phyloP scores from a whole-genome alignment of 2,113 vertebrate genomes.

The Chelonoidis abingdonii region DNA sequence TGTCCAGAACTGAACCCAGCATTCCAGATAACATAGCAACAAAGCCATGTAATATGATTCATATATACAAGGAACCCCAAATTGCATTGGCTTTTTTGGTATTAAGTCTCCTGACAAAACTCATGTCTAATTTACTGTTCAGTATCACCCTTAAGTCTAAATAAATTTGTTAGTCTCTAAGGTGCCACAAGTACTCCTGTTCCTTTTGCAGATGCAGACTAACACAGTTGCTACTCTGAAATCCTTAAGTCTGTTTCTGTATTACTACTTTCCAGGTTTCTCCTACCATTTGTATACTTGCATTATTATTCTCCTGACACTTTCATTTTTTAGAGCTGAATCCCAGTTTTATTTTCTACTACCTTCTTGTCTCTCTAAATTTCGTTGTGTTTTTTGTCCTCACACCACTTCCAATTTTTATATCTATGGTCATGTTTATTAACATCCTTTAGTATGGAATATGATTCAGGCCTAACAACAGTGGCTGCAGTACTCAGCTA shows the following conservation, averaged over 20 bases:
- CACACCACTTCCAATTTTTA: not conserved
- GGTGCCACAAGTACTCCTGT: no score
- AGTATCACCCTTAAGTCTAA: not conserved
- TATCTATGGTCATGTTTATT: not conserved
- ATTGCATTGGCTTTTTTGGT: not conserved
- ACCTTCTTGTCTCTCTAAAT: not conserved
- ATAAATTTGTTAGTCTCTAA: no score
- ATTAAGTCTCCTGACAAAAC: not conserved
- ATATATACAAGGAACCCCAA: not conserved
- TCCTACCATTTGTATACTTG: not conserved
- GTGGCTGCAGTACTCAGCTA: not conserved
- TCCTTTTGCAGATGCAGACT: no score
- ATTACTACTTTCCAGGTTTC: not conserved
- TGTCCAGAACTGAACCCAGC: not conserved
- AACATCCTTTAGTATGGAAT: not conserved
- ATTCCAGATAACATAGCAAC: rapidly evolving
- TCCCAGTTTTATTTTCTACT: not conserved
- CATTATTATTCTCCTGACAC: not conserved
- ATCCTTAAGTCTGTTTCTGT: not conserved
- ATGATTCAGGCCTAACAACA: not conserved
- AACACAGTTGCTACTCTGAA: no score
- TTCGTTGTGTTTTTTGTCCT: not conserved
- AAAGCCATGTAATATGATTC: not conserved
- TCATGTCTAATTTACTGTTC: not conserved
- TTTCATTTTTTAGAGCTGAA: not conserved